These are phyloP conservation scores for Temnothorax longispinosus DNA, from an alignment of 1,140 invertebrate species.

Conservation along the genomic window DNA sequence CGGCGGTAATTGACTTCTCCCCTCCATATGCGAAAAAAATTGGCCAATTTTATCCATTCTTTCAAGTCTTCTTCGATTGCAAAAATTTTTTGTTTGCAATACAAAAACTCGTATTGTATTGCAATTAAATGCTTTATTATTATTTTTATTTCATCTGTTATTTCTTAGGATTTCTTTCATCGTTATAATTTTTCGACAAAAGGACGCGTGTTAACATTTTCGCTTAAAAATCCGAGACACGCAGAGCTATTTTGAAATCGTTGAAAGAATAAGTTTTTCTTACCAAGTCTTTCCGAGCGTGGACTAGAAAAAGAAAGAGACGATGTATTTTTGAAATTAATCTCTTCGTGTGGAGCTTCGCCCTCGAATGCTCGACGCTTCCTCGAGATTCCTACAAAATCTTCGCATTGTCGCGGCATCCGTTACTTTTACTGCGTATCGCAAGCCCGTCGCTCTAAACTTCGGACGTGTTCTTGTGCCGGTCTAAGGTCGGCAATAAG, in stretches of 20 bases:
- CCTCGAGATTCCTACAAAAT: conserved; percentile 38
- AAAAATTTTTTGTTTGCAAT: no score
- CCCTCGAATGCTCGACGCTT: not conserved
- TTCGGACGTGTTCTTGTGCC: conserved; percentile 56
- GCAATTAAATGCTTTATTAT: not conserved
- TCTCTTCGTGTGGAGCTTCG: not conserved
- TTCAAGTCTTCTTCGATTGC: not conserved
- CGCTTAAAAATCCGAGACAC: not conserved
- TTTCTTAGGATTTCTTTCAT: not conserved
- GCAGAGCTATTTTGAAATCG: not conserved
- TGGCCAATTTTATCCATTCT: not conserved
- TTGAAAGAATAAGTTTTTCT: not conserved
- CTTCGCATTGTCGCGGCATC: conserved; percentile 19
- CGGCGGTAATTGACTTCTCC: not conserved
- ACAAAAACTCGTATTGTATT: not conserved
- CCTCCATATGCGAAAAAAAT: not conserved
- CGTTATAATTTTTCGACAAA: not conserved
- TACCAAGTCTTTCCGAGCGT: not conserved
- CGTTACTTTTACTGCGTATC: conserved; percentile 57
- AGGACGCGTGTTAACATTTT: not conserved
- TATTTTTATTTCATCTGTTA: not conserved
- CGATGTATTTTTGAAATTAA: not conserved
- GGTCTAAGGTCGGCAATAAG: conserved; percentile 66
- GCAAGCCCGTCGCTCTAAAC: conserved; percentile 24
- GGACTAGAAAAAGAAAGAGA: not conserved